phyloP scores from a whole-genome alignment of 2,888 invertebrate genomes.

The Pyrgus malvae region DNA sequence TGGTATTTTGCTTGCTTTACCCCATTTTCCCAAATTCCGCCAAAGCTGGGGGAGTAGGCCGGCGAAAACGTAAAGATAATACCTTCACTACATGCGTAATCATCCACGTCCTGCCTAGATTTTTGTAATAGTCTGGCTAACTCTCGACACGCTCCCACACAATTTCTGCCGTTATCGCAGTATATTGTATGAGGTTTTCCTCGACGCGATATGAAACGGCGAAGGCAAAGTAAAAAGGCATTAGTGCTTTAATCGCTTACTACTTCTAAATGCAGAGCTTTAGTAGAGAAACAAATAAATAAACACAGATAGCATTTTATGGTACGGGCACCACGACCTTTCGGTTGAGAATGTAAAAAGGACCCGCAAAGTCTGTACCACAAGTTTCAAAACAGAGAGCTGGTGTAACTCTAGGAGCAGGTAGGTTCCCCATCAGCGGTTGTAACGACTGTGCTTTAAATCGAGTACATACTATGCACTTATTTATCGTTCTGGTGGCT shows the following conservation, averaged over 20 bases:
- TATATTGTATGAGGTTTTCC: background rate
- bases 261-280: slow-evolving; percentile 1
- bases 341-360: slow-evolving; percentile 3
- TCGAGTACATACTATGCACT: background rate
- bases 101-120: background rate
- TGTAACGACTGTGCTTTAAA: background rate
- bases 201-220: slow-evolving; percentile 21
- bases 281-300: slow-evolving; percentile 24
- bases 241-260: slow-evolving; percentile 16
- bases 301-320: slow-evolving; percentile 12
- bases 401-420: slow-evolving; percentile 5
- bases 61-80: slow-evolving; percentile 23
- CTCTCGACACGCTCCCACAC: background rate
- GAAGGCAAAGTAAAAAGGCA: slow-evolving; percentile 23
- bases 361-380: slow-evolving; percentile 2
- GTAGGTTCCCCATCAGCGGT: background rate
- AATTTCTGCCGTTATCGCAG: background rate
- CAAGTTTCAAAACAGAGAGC: background rate
- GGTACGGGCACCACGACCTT: background rate
- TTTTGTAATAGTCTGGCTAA: slow-evolving; percentile 3
- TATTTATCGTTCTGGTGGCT: background rate
- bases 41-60: slow-evolving; percentile 18
- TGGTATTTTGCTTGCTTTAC: slow-evolving; percentile 22
- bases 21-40: slow-evolving; percentile 14
- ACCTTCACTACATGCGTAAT: slow-evolving; percentile 13